Evolutionary conservation across 2,113 vertebrate genomes (phyloP).

Genomic region (Scortum barcoo): DNA sequence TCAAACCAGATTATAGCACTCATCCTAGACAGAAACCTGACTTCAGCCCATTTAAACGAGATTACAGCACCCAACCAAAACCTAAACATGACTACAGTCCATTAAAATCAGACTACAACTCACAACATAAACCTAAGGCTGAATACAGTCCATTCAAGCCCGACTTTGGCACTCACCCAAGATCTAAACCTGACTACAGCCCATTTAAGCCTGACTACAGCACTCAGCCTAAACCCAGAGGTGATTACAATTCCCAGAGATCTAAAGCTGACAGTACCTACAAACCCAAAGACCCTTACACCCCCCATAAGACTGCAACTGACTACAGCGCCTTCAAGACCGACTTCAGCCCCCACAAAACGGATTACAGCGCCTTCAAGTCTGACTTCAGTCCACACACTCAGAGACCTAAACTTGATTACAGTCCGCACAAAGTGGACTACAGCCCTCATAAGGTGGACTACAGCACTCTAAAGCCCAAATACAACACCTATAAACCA

Average conservation of each 20-base stretch:
- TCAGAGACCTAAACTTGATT: conserved; percentile 83
- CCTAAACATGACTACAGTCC: conserved; percentile 83
- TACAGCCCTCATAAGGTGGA: conserved; percentile 82
- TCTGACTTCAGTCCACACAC: conserved; percentile 91
- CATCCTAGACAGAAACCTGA: conserved; percentile 81
- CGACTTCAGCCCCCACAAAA: conserved; percentile 81
- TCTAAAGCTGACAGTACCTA: conserved; percentile 75
- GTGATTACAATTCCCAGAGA: conserved; percentile 79
- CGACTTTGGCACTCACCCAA: conserved; percentile 79
- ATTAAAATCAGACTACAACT: conserved; percentile 79
- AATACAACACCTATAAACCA: conserved; percentile 86
- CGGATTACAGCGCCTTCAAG: conserved; percentile 83
- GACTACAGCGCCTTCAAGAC: conserved; percentile 81
- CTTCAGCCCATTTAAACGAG: conserved; percentile 82
- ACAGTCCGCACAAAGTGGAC: conserved; percentile 81
- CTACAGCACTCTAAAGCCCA: conserved; percentile 83
- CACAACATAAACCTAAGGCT: conserved; percentile 74
- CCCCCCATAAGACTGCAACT: conserved; percentile 70
- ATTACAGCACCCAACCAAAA: conserved; percentile 82
- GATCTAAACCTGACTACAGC: conserved; percentile 79
- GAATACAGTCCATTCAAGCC: conserved; percentile 83
- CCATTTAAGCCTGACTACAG: conserved; percentile 80
- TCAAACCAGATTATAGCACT: conserved; percentile 82
- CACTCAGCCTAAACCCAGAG: conserved; percentile 82
- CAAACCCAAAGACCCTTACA: conserved; percentile 79